phyloP scores from a whole-genome alignment of 2,797 vertebrate genomes.

The Eupleurogrammus muticus region DNA sequence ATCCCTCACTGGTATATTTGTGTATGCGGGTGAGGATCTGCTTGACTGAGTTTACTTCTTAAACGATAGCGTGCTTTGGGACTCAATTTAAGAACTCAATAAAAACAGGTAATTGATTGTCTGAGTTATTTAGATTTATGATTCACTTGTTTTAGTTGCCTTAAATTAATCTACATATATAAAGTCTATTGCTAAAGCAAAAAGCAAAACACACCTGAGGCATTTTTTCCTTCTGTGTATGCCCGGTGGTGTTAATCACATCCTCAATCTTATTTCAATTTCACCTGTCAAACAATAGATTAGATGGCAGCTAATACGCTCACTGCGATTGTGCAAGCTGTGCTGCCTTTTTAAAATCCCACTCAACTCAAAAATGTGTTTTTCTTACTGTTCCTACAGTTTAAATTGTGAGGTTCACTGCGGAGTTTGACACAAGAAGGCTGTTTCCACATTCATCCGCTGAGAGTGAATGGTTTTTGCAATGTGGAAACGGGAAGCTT shows the following conservation, averaged over 20 bases:
- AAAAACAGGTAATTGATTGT: slow-evolving; percentile 37
- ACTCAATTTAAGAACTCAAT: slow-evolving; percentile 14
- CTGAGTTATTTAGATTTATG: slow-evolving; percentile 30
- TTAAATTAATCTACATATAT: slow-evolving; percentile 25
- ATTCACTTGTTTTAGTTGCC: slow-evolving; percentile 7
- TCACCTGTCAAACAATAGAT: slow-evolving; percentile 12
- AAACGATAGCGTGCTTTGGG: slow-evolving; percentile 24
- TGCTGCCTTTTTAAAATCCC: background rate
- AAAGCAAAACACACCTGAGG: slow-evolving; percentile 2
- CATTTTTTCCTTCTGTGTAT: slow-evolving; percentile 2
- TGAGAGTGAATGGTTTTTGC: no score
- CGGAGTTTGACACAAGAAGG: no score
- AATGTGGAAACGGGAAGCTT: no score
- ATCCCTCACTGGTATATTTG: background rate
- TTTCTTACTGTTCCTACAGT: no score
- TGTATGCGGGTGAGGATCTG: background rate
- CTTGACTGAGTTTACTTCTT: slow-evolving; percentile 11
- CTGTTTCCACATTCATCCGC: no score
- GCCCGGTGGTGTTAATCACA: slow-evolving; percentile 20
- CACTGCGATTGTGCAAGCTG: background rate
- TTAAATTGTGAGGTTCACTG: no score
- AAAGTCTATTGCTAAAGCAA: slow-evolving; percentile 18
- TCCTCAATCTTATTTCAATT: slow-evolving; percentile 22
- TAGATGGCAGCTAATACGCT: slow-evolving; percentile 11
- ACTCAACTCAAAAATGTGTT: no score